Conservation (phyloP, 2,888 invertebrate genomes). For the Patella depressa region DNA sequence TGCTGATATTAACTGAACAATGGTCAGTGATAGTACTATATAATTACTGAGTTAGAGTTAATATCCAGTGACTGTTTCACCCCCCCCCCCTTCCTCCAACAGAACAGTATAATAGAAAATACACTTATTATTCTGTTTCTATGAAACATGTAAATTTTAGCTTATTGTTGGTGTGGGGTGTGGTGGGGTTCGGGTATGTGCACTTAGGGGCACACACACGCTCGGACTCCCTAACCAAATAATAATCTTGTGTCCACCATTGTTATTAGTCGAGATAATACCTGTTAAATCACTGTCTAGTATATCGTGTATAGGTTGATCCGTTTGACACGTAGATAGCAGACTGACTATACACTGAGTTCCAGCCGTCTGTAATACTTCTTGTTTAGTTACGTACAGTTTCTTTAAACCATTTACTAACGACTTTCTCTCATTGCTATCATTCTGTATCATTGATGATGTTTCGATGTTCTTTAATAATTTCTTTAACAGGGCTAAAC, state of each 20-base stretch:
- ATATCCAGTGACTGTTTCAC: too few species aligned
- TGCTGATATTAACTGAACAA: too few species aligned
- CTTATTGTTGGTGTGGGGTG: too few species aligned
- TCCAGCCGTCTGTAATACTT: conserved; percentile 19
- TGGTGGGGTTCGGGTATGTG: neutral
- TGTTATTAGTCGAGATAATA: neutral
- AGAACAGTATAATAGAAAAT: too few species aligned
- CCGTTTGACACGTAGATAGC: neutral
- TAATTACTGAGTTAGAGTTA: too few species aligned
- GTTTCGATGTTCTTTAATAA: conserved; percentile 9
- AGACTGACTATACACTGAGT: conserved; percentile 21
- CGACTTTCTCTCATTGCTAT: neutral
- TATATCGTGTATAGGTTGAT: conserved; percentile 12
- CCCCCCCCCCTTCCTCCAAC: too few species aligned
- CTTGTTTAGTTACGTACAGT: conserved; percentile 23
- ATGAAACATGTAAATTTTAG: too few species aligned
- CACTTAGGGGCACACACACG: neutral
- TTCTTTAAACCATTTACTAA: conserved; percentile 20
- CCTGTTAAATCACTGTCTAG: conserved; percentile 24
- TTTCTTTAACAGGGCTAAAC: conserved; percentile 21
- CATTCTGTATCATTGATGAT: conserved; percentile 13
- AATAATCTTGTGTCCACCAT: too few species aligned
- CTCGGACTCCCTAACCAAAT: too few species aligned
- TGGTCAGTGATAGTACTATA: too few species aligned
- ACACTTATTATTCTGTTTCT: too few species aligned